phyloP scores from a whole-genome alignment of 2,113 vertebrate genomes.

The Hydrochoerus hydrochaeris region DNA sequence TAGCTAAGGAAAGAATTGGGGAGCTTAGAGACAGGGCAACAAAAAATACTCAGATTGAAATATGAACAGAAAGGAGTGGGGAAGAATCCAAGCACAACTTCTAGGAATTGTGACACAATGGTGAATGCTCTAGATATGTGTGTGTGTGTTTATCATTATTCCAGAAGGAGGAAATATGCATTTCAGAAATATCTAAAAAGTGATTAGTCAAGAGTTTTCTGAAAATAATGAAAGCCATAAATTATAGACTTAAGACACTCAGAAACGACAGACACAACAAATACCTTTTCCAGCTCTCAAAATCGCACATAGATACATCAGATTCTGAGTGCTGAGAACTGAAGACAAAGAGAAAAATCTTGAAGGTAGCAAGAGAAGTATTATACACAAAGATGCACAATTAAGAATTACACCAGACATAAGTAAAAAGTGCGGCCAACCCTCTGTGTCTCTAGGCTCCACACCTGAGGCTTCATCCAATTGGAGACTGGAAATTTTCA shows the following conservation, averaged over 20 bases:
- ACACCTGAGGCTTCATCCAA: not conserved
- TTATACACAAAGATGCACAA: not conserved
- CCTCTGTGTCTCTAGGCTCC: not conserved
- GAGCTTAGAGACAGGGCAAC: not conserved
- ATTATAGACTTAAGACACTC: not conserved
- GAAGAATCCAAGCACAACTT: not conserved
- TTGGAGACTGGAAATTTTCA: not conserved
- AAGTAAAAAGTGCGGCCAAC: not conserved
- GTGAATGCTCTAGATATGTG: not conserved
- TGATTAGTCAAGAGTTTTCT: conserved; percentile 32
- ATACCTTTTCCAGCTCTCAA: not conserved
- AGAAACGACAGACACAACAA: conserved; percentile 4
- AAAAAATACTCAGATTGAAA: not conserved
- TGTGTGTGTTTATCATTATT: too few species aligned
- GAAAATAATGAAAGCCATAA: conserved; percentile 27
- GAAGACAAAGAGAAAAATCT: not conserved
- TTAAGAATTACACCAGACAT: not conserved
- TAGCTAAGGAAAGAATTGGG: not conserved
- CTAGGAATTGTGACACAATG: not conserved
- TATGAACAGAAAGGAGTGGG: not conserved
- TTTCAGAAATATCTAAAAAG: conserved; percentile 2
- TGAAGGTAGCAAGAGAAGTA: not conserved
- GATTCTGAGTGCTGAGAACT: not conserved
- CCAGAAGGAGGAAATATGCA: not conserved
- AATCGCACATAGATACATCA: not conserved